Conservation (phyloP, 2,888 invertebrate species). For the Clanis bilineata region DNA sequence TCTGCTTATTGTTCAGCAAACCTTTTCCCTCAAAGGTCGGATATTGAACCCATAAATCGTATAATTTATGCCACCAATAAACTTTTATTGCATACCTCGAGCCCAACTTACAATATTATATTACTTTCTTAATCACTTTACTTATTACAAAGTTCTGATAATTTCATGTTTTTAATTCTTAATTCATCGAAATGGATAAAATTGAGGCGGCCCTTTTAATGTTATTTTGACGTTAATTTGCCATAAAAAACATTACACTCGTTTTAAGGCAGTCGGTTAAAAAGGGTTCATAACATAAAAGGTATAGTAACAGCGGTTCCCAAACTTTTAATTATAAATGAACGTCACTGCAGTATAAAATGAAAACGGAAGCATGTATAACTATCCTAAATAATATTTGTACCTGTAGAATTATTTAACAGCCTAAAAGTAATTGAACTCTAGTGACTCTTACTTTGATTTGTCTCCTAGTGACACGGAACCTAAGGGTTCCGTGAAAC, state of each 20-base stretch:
- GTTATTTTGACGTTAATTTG: neutral
- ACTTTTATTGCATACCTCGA: conserved; percentile 13
- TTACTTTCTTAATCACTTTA: conserved; percentile 3
- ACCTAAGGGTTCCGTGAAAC: no score
- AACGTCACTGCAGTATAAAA: no score
- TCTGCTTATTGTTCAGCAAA: neutral
- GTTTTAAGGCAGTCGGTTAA: no score
- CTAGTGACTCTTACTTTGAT: no score
- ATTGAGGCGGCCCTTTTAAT: neutral
- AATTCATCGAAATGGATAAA: neutral
- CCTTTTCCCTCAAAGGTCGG: neutral
- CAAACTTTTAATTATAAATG: no score
- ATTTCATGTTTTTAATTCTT: neutral
- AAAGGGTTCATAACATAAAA: neutral
- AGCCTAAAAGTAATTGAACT: no score
- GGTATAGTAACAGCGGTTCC: no score
- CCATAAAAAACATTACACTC: no score
- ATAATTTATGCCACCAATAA: conserved; percentile 9
- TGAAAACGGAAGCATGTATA: no score
- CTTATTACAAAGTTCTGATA: neutral
- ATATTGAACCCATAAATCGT: conserved; percentile 3
- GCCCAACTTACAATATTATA: conserved; percentile 7
- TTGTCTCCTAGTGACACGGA: no score
- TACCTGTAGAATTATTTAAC: no score
- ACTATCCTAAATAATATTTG: no score